Base-by-base conservation (phyloP, 2,797 vertebrate species). In the Bovichtus diacanthus region DNA sequence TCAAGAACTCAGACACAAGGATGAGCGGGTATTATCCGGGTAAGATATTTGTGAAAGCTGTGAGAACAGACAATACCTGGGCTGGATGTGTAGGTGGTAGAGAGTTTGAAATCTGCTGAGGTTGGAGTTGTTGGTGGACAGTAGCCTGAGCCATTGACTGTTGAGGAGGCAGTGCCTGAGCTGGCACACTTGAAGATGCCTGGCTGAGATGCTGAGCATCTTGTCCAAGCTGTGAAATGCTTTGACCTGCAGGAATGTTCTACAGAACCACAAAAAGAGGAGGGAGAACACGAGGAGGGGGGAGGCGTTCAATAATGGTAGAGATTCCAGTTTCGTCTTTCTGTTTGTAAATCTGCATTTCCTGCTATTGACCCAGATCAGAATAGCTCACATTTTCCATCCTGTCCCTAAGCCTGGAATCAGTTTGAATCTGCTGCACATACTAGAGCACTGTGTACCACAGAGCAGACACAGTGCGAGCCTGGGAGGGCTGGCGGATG, bases 31-130 rank as follows among this genome's bases (percentile, higher is more conserved):
- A 43, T 38, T 15, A 44, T 31, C 3, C 7, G 10, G 5, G 27
- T 8, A 49, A 47, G 16, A 43, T 27, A 10, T 64, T 31, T 60
- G 47, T 36, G 0, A 69, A 21, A 38, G 29, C 9, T 29, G 27
- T 41, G 16, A 18, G 31, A 55, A 36, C 2, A 71, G 31, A 55
- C 2, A 58, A 66, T 94, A 96, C 95, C 94, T 93, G 90, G 44
- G 91, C 70, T 63, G 83, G 23, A 9, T 87, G 92, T 60, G 87
- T 49, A 60, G 87, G 88, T 43, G 95, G 89, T 8, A 93, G 61
- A 11, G 90, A 84, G 0, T 95, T 81, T 2, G 96, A 90, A 55
- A 96, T 94, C 84, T 97, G 96, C 27, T 96, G 91, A 47, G 96
- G 93, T 49, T 94, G 95, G n/a, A 96, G 85, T 2, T 88, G 89